A percentile compares a stretch with the other conserved stretches of the same genome.
Conservation (phyloP, 1,140 invertebrate species). For the Monochamus saltuarius region DNA sequence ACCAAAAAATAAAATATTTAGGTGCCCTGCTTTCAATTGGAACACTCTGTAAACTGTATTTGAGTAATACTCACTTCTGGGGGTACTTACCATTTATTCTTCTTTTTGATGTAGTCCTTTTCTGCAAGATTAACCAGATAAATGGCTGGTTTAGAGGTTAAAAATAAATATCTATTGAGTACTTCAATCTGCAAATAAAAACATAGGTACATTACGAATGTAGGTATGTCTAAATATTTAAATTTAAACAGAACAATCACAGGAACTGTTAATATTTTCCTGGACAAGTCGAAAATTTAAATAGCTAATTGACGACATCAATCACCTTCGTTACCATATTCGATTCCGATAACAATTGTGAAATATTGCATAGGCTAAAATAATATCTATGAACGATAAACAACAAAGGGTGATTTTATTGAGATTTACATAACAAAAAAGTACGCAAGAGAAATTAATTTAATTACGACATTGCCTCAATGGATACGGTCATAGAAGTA, state of each 20-base stretch:
- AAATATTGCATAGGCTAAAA: neutral
- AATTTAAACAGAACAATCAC: constrained; percentile 14
- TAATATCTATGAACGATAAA: neutral
- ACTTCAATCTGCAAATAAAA: constrained; percentile 83
- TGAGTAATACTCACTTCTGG: neutral
- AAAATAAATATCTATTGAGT: constrained; percentile 93
- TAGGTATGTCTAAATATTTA: neutral
- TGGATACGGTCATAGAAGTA: neutral
- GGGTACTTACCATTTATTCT: constrained; percentile 89
- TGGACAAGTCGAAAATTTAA: neutral
- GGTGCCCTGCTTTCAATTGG: too few species aligned
- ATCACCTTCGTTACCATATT: too few species aligned
- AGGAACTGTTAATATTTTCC: too few species aligned
- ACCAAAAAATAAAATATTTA: too few species aligned
- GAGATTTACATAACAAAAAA: too few species aligned
- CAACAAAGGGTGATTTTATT: too few species aligned
- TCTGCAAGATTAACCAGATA: constrained; percentile 98
- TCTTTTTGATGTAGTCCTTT: constrained; percentile 98
- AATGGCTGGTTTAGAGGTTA: constrained; percentile 98
- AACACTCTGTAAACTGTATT: too few species aligned
- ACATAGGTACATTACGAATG: neutral
- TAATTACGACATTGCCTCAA: too few species aligned
- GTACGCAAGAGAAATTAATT: too few species aligned
- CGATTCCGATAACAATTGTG: neutral
- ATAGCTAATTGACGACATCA: too few species aligned